Evolutionary conservation across 2,113 vertebrate species (phyloP), one percentile per base, ranked within the genome.

Genomic region (Athene cunicularia): DNA sequence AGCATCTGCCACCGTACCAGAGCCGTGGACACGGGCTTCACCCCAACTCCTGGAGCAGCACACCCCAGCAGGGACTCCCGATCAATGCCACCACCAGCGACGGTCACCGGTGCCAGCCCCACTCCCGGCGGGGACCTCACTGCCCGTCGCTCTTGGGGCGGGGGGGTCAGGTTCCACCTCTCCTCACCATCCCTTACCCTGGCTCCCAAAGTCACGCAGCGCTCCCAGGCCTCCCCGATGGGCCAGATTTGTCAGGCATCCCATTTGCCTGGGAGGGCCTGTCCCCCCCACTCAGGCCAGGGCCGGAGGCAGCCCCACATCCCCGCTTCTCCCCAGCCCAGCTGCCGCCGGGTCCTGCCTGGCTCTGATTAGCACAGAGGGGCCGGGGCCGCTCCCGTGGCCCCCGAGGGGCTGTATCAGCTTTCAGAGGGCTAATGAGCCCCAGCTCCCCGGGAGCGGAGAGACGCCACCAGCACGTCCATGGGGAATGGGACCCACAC

Each of bases 401-500:
- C 50, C 93, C 74, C 28, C 5, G 3, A 84, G 68, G 91, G 89
- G 41, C 35, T 77, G 86, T 77, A 93, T 97, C 93, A 67, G 76
- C 93, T 96, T 96, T 95, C 94, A 77, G 79, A 76, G 50, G 86
- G 64, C 72, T 95, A 95, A 95, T 83, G 72, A 96, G 92, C 84
- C 53, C 93, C 93, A 93, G 95, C 73, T 91, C 67, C 74, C 53
- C 14, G 1, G 60, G 56, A 41, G 60, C 47, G 68, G 35, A 83
- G 67, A 74, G 80, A 60, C 79, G 90, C 90, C 85, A 71, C 0
- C 2, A 53, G 79, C 43, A 56, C 74, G 60, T 50, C 43, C 11
- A 0, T 24, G 56, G 72, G 70, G 85, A 87, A 37, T 5, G 0
- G 47, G 64, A 37, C 28, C 17, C 74, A 59, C 26, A 20, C 33